These are phyloP conservation scores for Griposia aprilina DNA, from an alignment of 2,888 invertebrate species.

Conservation along the genomic window DNA sequence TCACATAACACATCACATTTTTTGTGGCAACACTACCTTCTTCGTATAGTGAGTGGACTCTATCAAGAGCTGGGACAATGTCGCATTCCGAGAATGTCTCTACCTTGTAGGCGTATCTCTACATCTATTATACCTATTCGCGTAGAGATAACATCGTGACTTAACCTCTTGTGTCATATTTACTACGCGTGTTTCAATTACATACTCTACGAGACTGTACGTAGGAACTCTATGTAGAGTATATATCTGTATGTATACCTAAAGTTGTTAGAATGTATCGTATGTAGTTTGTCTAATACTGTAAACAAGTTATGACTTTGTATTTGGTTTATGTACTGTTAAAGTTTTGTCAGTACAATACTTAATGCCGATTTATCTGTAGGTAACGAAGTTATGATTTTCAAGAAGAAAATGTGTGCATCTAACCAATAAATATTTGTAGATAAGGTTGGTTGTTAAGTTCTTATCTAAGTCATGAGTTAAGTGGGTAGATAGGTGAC, in stretches of 20 bases:
- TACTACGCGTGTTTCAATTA: slow-evolving; percentile 60
- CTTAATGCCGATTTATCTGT: not conserved
- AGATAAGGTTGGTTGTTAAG: not conserved
- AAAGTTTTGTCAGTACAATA: not conserved
- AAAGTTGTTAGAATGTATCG: slow-evolving; percentile 6
- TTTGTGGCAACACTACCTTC: slow-evolving; percentile 56
- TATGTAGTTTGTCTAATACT: not conserved
- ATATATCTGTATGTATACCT: slow-evolving; percentile 20
- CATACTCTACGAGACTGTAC: slow-evolving; percentile 43
- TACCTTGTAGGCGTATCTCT: slow-evolving; percentile 67
- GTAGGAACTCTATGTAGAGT: slow-evolving; percentile 19
- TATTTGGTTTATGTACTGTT: not conserved
- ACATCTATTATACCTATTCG: slow-evolving; percentile 65
- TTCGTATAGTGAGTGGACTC: slow-evolving; percentile 70
- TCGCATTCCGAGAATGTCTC: slow-evolving; percentile 66
- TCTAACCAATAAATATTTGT: not conserved
- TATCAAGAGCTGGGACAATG: slow-evolving; percentile 67
- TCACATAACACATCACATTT: slow-evolving; percentile 15
- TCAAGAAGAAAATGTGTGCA: not conserved
- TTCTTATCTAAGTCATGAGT: slow-evolving; percentile 5
- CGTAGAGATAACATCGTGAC: slow-evolving; percentile 64
- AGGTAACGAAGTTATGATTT: not conserved
- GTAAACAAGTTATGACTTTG: not conserved
- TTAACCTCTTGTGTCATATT: slow-evolving; percentile 66
- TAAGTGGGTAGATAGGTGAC: not conserved